phyloP scores from a whole-genome alignment of 2,113 vertebrate genomes.

The Thinocorus orbignyianus region DNA sequence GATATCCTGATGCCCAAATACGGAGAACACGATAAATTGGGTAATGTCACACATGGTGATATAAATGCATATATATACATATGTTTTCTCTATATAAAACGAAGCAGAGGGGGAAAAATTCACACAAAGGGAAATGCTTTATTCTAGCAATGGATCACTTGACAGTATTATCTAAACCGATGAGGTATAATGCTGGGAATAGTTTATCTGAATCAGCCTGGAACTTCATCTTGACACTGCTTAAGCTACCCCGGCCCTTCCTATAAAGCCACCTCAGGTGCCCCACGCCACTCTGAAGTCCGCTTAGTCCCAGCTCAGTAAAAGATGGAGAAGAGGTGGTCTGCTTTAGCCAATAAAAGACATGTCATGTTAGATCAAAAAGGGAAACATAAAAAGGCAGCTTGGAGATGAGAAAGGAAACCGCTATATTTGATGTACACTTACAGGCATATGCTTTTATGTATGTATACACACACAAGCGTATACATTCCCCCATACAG shows the following conservation, averaged over 20 bases:
- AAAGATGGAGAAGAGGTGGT: background rate
- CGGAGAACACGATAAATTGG: background rate
- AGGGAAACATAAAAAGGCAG: background rate
- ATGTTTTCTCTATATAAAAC: background rate
- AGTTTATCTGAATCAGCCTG: background rate
- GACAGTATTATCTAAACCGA: background rate
- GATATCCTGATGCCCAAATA: background rate
- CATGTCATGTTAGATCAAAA: background rate
- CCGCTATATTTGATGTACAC: background rate
- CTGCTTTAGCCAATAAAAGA: background rate
- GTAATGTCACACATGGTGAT: background rate
- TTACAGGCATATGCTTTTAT: background rate
- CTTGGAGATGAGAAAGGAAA: background rate
- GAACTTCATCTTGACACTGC: background rate
- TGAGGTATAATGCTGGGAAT: background rate
- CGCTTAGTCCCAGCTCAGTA: background rate
- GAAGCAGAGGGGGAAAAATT: background rate
- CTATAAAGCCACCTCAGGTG: background rate
- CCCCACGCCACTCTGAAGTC: accelerated
- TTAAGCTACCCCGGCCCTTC: background rate
- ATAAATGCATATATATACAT: background rate
- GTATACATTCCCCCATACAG: background rate
- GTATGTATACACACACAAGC: background rate
- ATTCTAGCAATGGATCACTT: background rate
- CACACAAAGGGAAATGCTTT: background rate